Percentiles rank a stretch among this genome's conserved stretches.
Conservation (phyloP, 2,888 invertebrate species). For the Yponomeuta cagnagella region DNA sequence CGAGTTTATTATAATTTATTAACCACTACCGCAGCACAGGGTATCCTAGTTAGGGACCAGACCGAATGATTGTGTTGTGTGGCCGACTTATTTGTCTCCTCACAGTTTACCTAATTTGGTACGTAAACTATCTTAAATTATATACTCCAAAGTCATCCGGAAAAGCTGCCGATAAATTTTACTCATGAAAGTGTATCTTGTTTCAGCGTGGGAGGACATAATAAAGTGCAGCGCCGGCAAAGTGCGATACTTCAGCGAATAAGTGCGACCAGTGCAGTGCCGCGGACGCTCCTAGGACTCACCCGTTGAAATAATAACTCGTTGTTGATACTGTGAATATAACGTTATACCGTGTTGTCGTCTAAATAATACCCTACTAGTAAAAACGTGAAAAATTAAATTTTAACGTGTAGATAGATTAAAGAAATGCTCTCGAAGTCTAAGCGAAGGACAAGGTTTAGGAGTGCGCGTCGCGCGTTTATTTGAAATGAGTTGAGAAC, state of each 20-base stretch:
- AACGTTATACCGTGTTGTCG: neutral
- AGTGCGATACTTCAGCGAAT: conserved; percentile 67
- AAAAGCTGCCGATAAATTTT: too few relatives aligned
- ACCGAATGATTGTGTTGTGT: too few relatives aligned
- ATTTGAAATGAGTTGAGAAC: neutral
- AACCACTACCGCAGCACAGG: too few relatives aligned
- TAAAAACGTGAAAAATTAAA: conserved; percentile 6
- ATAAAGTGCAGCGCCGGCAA: conserved; percentile 68
- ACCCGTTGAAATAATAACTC: conserved; percentile 10
- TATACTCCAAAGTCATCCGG: too few relatives aligned
- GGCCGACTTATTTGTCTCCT: too few relatives aligned
- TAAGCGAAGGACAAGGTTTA: neutral
- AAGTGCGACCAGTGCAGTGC: conserved; percentile 8
- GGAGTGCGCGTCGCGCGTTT: neutral
- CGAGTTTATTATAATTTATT: neutral
- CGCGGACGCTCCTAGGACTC: conserved; percentile 8
- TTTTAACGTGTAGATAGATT: conserved; percentile 11
- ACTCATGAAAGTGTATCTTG: conserved; percentile 22
- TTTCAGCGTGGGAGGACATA: conserved; percentile 86
- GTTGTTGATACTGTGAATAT: conserved; percentile 15
- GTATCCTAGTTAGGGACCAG: too few relatives aligned
- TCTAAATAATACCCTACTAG: conserved; percentile 4
- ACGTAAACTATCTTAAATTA: too few relatives aligned
- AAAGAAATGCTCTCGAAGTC: conserved; percentile 11
- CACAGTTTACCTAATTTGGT: too few relatives aligned